Percentiles rank a stretch among this genome's conserved stretches.
Evolutionary conservation across 2,797 vertebrate species (phyloP).

Genomic region (Pangasius macronema): DNA sequence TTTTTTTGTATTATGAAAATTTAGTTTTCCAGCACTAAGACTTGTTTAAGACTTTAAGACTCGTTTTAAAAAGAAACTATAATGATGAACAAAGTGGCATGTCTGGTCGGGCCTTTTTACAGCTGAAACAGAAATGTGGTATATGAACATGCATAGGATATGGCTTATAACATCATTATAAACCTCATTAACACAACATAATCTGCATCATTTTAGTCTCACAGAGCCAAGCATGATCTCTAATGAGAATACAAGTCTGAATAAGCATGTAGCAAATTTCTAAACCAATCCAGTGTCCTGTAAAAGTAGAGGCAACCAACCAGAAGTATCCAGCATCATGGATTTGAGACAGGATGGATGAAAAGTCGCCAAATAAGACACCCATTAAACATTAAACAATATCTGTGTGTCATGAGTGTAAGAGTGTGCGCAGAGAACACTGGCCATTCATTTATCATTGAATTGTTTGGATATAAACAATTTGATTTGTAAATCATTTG

Average conservation of each 20-base stretch:
- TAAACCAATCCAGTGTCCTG: background rate
- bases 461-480: background rate
- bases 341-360: background rate
- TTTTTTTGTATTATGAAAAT: background rate
- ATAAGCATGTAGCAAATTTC: too few species aligned
- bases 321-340: background rate
- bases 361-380: background rate
- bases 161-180: background rate
- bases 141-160: background rate
- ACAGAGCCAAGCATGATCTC: background rate
- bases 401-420: background rate
- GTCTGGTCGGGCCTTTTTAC: background rate
- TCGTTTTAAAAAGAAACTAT: background rate
- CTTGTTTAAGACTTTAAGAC: background rate
- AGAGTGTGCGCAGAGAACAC: background rate
- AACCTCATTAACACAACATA: background rate
- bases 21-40: background rate
- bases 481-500: background rate
- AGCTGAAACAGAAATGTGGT: background rate
- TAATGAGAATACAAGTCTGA: too few species aligned
- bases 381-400: background rate
- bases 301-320: background rate
- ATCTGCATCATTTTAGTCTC: background rate
- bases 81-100: background rate
- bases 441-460: background rate